Evolutionary conservation across 2,888 invertebrate genomes (phyloP).

Genomic region (Macroteleia sp.): DNA sequence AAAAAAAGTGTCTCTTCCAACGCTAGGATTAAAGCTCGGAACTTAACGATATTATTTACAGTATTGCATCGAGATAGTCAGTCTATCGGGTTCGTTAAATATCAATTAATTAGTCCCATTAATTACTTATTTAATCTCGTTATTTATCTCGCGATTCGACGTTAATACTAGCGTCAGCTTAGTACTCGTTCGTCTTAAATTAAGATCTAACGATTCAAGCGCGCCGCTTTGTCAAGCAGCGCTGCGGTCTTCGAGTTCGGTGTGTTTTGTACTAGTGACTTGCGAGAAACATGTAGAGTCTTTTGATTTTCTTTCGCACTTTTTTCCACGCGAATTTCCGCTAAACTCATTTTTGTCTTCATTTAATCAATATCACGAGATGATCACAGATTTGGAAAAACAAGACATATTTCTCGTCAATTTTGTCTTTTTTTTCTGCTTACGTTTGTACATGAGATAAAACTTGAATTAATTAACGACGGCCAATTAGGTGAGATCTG

Average conservation of each 20-base stretch:
- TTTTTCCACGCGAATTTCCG: too few relatives aligned
- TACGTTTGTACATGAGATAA: constrained; percentile 20
- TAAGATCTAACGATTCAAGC: constrained; percentile 18
- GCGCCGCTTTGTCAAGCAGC: not conserved
- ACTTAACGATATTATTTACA: constrained; percentile 43
- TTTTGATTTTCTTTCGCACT: too few relatives aligned
- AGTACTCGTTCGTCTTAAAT: constrained; percentile 30
- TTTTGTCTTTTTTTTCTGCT: constrained; percentile 1
- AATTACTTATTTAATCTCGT: constrained; percentile 12
- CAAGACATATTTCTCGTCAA: constrained; percentile 46
- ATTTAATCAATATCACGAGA: constrained; percentile 38
- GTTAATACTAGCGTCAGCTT: constrained; percentile 51
- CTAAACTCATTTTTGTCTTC: not conserved
- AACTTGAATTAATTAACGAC: constrained; percentile 7
- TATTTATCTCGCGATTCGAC: constrained; percentile 13
- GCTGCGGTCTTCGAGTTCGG: constrained; percentile 6
- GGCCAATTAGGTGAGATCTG: constrained; percentile 25
- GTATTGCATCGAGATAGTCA: constrained; percentile 40
- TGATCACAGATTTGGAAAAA: constrained; percentile 42
- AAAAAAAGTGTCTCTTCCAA: constrained; percentile 23
- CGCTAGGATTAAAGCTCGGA: constrained; percentile 54
- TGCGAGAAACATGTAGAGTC: constrained; percentile 40
- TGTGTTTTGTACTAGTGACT: constrained; percentile 54
- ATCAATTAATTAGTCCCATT: not conserved
- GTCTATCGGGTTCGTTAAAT: constrained; percentile 28